phyloP scores from a whole-genome alignment of 2,797 vertebrate genomes.

The Typhlichthys subterraneus region DNA sequence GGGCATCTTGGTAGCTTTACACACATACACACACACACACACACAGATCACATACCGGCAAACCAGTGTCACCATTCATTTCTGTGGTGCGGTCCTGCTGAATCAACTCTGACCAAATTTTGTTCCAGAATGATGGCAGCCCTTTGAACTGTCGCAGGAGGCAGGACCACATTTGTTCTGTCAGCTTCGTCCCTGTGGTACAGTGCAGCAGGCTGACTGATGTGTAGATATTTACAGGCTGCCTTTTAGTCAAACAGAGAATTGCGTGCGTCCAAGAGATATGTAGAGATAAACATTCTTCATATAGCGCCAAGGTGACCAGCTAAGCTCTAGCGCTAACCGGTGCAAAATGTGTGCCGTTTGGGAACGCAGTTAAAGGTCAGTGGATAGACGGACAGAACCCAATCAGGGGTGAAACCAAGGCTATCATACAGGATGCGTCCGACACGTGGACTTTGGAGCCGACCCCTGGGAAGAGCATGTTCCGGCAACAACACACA shows the following conservation, averaged over 20 bases:
- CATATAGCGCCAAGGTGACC: slow-evolving; percentile 50
- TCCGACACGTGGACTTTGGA: background rate
- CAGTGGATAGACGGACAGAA: background rate
- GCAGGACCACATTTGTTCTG: slow-evolving; percentile 41
- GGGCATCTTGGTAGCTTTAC: slow-evolving; percentile 91
- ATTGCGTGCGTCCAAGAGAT: slow-evolving; percentile 23
- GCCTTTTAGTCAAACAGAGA: slow-evolving; percentile 33
- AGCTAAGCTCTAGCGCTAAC: background rate
- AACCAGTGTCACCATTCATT: slow-evolving; percentile 29
- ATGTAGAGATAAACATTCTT: slow-evolving; percentile 41
- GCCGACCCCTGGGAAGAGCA: no score
- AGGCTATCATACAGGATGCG: background rate
- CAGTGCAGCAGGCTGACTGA: background rate
- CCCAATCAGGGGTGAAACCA: background rate
- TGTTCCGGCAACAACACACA: no score
- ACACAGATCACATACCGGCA: slow-evolving; percentile 25
- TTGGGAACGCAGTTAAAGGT: background rate
- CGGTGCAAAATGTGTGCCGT: background rate
- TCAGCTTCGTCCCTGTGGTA: slow-evolving; percentile 31
- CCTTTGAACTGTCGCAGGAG: slow-evolving; percentile 49
- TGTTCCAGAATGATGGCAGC: slow-evolving; percentile 48
- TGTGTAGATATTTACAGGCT: slow-evolving; percentile 21
- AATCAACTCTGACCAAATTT: slow-evolving; percentile 18
- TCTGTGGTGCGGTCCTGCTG: slow-evolving; percentile 30
- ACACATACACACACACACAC: slow-evolving; percentile 14